These are phyloP conservation scores for Cassiopea andromeda DNA, from an alignment of 30 jellyfish, hydroid and myxozoan species.

Conservation along the genomic window DNA sequence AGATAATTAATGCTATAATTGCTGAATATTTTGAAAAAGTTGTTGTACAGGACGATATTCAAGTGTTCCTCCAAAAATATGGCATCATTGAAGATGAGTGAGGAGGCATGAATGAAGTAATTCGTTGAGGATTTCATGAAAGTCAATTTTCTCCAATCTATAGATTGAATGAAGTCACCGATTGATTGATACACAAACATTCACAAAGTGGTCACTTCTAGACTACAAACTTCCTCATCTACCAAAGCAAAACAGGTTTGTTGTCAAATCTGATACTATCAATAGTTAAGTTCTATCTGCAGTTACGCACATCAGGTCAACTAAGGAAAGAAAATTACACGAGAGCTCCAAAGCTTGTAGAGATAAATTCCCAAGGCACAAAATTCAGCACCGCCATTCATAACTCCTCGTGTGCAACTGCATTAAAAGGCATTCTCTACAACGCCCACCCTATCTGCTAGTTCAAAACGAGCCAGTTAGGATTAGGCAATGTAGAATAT, in stretches of 20 bases:
- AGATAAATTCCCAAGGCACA: slow-evolving; percentile 25
- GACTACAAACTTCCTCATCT: too few species aligned
- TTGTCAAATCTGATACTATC: too few species aligned
- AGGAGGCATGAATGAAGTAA: too few species aligned
- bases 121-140: too few species aligned
- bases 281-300: not conserved
- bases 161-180: too few species aligned
- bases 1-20: not conserved
- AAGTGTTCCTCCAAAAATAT: not conserved
- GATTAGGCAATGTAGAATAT: not conserved
- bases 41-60: not conserved
- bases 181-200: too few species aligned
- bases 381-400: slow-evolving; percentile 4
- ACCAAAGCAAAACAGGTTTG: too few species aligned
- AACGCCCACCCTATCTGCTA: too few species aligned
- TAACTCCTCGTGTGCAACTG: not conserved
- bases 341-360: slow-evolving; percentile 40
- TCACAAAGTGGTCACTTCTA: too few species aligned
- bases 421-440: too few species aligned
- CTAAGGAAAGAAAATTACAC: slow-evolving; percentile 13
- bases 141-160: too few species aligned
- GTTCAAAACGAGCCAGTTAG: not conserved
- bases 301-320: not conserved
- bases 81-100: too few species aligned
- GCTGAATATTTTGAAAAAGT: not conserved